phyloP scores from a whole-genome alignment of 1,140 invertebrate species.

The Drosophila kurseongensis region DNA sequence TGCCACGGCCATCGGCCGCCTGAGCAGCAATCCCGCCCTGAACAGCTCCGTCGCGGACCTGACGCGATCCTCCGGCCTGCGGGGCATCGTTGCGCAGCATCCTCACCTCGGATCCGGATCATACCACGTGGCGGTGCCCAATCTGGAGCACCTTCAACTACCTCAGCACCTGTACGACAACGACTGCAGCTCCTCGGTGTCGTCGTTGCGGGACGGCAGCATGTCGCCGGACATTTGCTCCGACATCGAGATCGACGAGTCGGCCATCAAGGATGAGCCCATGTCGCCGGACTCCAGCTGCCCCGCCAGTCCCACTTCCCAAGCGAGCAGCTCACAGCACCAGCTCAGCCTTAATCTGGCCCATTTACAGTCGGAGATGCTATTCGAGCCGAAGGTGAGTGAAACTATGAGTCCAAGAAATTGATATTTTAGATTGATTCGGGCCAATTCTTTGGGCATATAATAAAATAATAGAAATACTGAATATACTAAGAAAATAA shows the following conservation, averaged over 20 bases:
- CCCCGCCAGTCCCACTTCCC: slow-evolving; percentile 86
- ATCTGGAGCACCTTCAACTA: slow-evolving; percentile 68
- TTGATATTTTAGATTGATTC: no score
- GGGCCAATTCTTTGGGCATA: no score
- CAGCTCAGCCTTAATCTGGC: slow-evolving; percentile 80
- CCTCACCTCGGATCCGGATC: slow-evolving; percentile 34
- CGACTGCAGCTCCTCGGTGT: slow-evolving; percentile 72
- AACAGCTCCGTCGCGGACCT: slow-evolving; percentile 47
- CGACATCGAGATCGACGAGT: slow-evolving; percentile 85
- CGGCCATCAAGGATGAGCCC: slow-evolving; percentile 89
- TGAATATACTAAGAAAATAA: no score
- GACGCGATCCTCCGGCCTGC: slow-evolving; percentile 38
- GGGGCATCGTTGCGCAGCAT: slow-evolving; percentile 27
- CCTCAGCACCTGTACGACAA: slow-evolving; percentile 76
- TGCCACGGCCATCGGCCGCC: slow-evolving; percentile 53
- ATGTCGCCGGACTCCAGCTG: slow-evolving; percentile 89
- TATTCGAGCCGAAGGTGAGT: slow-evolving; percentile 81
- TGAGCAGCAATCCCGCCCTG: slow-evolving; percentile 58
- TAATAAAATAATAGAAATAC: no score
- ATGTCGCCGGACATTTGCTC: slow-evolving; percentile 79
- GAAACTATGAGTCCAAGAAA: no score
- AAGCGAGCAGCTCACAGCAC: slow-evolving; percentile 52
- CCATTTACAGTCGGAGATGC: slow-evolving; percentile 85
- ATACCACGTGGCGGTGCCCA: slow-evolving; percentile 27
- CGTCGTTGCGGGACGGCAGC: slow-evolving; percentile 72